Evolutionary conservation across 2,113 vertebrate species (phyloP), one percentile per base, ranked within the genome.

Genomic region (Conger conger): DNA sequence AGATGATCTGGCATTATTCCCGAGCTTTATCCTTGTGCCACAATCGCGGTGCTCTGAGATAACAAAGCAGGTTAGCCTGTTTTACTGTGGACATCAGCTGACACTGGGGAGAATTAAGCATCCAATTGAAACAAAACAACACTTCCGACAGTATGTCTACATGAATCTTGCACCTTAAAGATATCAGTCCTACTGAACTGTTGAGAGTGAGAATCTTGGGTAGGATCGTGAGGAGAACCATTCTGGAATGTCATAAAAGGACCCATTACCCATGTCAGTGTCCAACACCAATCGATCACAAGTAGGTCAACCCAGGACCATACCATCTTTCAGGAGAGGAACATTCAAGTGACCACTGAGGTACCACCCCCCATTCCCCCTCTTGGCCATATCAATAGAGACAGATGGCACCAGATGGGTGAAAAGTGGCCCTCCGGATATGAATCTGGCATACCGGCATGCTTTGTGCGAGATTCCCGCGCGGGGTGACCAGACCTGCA

Each of bases 351-450:
- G 68, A 73, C 68, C 68, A 33, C n/a, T 33, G 68, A 73, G 68
- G 68, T n/a, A 27, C 68, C 68, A 9, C 68, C n/a, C n/a, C n/a
- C 57, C 18, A 18, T 2, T 3, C 5, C 68, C 68, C 68, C 9
- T n/a, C 5, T 3, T 1, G 68, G 68, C 27, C 27, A 33, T 33
- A n/a, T 73, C n/a, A 33, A 73, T 33, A 27, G 68, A 87, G 86
- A 88, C 89, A 91, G 85, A 91, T 88, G 87, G 90, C 80, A 78
- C 40, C 87, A 87, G 88, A 90, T 88, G 89, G 89, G 87, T 33
- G 83, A 81, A 87, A 85, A 87, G 87, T 86, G 63, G 79, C 85
- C 76, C 76, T 77, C 73, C 73, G 84, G 83, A 73, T 85, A 83
- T 86, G 86, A 87, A 76, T 89, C 87, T 89, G 89, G 86, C 79